phyloP scores from a whole-genome alignment of 2,113 vertebrate species.

The Sylvilagus bachmani region DNA sequence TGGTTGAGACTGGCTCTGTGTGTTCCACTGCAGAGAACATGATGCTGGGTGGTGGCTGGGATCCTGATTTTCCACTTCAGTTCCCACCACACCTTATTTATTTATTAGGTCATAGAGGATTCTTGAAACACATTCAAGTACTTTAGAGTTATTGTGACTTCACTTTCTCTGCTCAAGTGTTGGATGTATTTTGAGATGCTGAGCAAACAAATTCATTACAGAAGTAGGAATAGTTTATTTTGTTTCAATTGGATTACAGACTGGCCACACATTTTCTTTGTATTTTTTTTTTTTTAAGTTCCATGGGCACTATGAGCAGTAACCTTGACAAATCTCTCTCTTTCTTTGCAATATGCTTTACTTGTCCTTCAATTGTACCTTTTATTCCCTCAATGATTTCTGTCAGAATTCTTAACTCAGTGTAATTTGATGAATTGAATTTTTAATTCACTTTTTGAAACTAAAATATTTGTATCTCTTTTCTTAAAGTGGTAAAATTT shows the following conservation, averaged over 20 bases:
- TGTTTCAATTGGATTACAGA: background rate
- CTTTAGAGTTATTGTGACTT: background rate
- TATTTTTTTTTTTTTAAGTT: background rate
- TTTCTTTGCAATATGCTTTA: background rate
- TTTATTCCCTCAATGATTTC: background rate
- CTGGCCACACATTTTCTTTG: background rate
- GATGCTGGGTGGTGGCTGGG: slow-evolving; percentile 45
- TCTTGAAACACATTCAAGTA: slow-evolving; percentile 49
- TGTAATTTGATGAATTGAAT: background rate
- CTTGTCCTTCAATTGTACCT: background rate
- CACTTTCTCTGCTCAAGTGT: slow-evolving; percentile 26
- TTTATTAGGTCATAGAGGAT: slow-evolving; percentile 78
- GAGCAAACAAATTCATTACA: background rate
- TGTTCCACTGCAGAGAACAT: background rate
- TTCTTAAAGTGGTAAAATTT: background rate
- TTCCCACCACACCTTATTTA: slow-evolving; percentile 81
- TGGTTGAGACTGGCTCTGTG: background rate
- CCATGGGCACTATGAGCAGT: background rate
- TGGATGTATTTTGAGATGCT: background rate
- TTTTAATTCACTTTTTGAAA: slow-evolving; percentile 4
- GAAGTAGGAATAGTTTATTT: background rate
- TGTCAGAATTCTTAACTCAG: background rate
- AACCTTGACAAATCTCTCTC: background rate
- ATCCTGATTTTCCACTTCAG: slow-evolving; percentile 82
- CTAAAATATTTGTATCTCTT: background rate